Percentiles rank a stretch among this genome's conserved stretches.
Conservation (phyloP, 1,140 invertebrate species). For the Papilio glaucus region DNA sequence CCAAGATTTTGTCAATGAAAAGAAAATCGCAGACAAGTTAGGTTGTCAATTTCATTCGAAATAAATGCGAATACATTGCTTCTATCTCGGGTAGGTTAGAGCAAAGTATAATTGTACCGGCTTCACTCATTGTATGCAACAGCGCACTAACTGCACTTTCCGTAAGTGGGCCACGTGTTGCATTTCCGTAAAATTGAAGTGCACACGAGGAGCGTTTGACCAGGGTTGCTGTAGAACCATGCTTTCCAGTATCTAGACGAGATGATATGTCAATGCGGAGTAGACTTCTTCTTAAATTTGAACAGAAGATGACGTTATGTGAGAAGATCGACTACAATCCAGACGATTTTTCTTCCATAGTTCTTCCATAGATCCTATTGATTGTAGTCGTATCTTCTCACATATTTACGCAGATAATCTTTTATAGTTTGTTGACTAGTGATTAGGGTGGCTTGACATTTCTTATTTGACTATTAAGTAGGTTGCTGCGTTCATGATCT, state of each 20-base stretch:
- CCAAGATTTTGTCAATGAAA: neutral
- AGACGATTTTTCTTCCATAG: too few species aligned
- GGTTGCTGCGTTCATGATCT: too few species aligned
- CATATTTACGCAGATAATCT: too few species aligned
- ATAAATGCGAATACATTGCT: neutral
- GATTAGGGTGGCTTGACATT: too few species aligned
- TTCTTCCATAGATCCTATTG: too few species aligned
- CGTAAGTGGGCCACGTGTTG: constrained; percentile 19
- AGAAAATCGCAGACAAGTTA: neutral
- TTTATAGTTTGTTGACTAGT: too few species aligned
- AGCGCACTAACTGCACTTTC: neutral
- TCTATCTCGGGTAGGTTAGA: neutral
- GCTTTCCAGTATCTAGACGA: neutral
- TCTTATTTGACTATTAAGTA: too few species aligned
- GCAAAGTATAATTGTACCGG: neutral
- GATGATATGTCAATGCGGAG: neutral
- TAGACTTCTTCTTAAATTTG: too few species aligned
- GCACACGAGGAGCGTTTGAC: constrained; percentile 4
- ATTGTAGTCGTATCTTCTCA: too few species aligned
- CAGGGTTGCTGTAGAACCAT: neutral
- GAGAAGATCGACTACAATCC: too few species aligned
- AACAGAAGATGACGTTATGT: too few species aligned
- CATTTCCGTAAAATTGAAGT: constrained; percentile 9
- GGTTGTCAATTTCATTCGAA: neutral
- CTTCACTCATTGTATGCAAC: neutral